Base-by-base conservation (phyloP, 2,797 vertebrate species). In the Brotula barbata region DNA sequence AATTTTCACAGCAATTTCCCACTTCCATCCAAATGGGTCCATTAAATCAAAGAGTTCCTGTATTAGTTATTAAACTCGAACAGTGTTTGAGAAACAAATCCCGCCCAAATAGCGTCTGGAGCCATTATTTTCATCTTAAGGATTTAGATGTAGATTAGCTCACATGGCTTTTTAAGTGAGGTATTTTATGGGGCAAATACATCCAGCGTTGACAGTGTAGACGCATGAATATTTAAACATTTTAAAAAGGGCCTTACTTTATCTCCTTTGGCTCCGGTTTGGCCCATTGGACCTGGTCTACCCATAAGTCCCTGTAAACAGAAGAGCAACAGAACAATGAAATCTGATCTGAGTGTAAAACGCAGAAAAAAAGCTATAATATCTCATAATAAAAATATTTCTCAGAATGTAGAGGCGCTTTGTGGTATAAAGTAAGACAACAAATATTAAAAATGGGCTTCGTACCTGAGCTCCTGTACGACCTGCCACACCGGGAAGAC, bases 251-350 rank as follows among this genome's bases (percentile, higher is more conserved):
- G 31, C 2, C 66, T 73, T 93, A 99, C 97, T 90, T 92, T 95
- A 71, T 97, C 95, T 65, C 97, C 97, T 85, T 95, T 98, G 57
- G 73, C 11, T 81, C 95, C 97, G 1, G 58, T 1, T 39, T 90
- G 88, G 21, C 95, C 95, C 0, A 88, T 82, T 69, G 94, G 90
- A 62, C 97, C 96, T 2, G 92, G 91, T 91, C 95, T 92, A 76
- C 97, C 97, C 75, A 92, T 67, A 16, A 91, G 73, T 33, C 97
- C 96, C 97, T 98, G 80, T 57, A 85, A 88, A 91, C 12, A 91
- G 1, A 88, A 69, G 41, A 66, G 7, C n/a, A 68, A 53, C 11
- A 6, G 44, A 28, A 21, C 21, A 68, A 17, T 56, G 7, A 63
- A 50, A 58, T 46, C 7, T 31, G 40, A 33, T 61, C 45, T 39